Percentiles rank a stretch among this genome's conserved stretches.
phyloP scores from a whole-genome alignment of 2,888 invertebrate genomes.

The Crioceris asparagi region DNA sequence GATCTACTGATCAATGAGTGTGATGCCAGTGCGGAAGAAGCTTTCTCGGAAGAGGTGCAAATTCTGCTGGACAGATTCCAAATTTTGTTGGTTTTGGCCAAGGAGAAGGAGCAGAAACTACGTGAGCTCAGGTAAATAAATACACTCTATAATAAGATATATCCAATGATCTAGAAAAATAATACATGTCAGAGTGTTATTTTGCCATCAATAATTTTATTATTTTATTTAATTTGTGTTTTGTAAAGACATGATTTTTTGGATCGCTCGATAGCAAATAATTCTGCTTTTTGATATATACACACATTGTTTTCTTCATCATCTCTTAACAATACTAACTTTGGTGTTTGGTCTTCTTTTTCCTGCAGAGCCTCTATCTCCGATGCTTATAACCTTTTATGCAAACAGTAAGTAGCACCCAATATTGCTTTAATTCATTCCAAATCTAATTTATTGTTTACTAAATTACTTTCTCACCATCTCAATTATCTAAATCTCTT shows the following conservation, averaged over 20 bases:
- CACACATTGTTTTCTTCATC: constrained; percentile 4
- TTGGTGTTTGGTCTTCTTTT: constrained; percentile 30
- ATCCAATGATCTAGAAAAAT: no score
- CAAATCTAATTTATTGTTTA: not conserved
- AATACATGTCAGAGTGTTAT: no score
- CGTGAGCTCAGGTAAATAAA: constrained; percentile 60
- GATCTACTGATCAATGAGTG: constrained; percentile 64
- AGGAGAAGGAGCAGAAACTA: constrained; percentile 64
- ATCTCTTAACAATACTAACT: constrained; percentile 28
- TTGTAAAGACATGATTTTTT: constrained; percentile 7
- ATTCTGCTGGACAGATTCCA: constrained; percentile 57
- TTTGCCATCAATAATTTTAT: no score
- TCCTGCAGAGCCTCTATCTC: constrained; percentile 43
- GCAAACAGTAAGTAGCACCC: constrained; percentile 46
- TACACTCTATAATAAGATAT: no score
- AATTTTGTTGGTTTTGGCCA: constrained; percentile 56
- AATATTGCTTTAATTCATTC: constrained; percentile 20
- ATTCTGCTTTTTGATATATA: constrained; percentile 14
- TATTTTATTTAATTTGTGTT: constrained; percentile 3
- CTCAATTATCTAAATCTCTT: not conserved
- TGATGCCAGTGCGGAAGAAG: constrained; percentile 54
- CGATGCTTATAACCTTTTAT: constrained; percentile 47
- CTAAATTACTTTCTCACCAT: not conserved
- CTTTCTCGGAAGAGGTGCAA: constrained; percentile 54
- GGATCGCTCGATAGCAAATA: constrained; percentile 8